Percentiles rank a stretch among this genome's conserved stretches.
These are phyloP conservation scores for Noctua janthina DNA, from an alignment of 2,888 invertebrate genomes.

Conservation along the genomic window DNA sequence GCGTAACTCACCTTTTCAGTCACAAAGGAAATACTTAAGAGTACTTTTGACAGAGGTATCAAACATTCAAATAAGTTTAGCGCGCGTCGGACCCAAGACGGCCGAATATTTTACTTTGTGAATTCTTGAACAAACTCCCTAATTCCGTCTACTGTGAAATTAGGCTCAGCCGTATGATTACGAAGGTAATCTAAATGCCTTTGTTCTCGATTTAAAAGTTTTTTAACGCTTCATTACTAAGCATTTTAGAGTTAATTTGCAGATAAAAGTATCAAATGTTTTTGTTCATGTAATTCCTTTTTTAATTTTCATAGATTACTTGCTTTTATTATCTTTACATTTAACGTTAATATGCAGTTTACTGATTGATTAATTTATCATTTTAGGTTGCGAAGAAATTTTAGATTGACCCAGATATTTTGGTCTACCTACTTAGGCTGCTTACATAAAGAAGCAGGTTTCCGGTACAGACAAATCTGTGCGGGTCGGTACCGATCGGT, in stretches of 20 bases:
- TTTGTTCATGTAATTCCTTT: neutral
- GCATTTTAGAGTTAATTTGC: neutral
- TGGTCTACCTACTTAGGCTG: neutral
- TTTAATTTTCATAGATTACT: neutral
- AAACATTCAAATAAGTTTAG: constrained; percentile 60
- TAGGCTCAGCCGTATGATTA: constrained; percentile 25
- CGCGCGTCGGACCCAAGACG: constrained; percentile 29
- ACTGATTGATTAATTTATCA: neutral
- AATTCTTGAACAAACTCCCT: constrained; percentile 33
- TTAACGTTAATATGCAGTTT: neutral
- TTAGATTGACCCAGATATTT: neutral
- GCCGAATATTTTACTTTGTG: constrained; percentile 40
- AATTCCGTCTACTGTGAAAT: constrained; percentile 26
- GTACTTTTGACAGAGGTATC: constrained; percentile 44
- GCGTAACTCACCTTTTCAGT: constrained; percentile 41
- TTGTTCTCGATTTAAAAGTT: constrained; percentile 25
- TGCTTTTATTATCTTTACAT: neutral
- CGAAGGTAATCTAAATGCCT: constrained; percentile 19
- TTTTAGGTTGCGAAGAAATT: neutral
- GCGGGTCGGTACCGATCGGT: too few species aligned
- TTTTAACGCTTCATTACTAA: constrained; percentile 8
- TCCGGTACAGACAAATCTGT: too few species aligned
- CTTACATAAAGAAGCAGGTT: too few species aligned
- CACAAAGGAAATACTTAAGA: constrained; percentile 44
- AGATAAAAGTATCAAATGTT: neutral